Percentiles rank a stretch among this genome's conserved stretches.
These are phyloP conservation scores for Hippasteria phrygiana DNA, from an alignment of 53 echinoderm and acorn worm genomes.

Conservation along the genomic window DNA sequence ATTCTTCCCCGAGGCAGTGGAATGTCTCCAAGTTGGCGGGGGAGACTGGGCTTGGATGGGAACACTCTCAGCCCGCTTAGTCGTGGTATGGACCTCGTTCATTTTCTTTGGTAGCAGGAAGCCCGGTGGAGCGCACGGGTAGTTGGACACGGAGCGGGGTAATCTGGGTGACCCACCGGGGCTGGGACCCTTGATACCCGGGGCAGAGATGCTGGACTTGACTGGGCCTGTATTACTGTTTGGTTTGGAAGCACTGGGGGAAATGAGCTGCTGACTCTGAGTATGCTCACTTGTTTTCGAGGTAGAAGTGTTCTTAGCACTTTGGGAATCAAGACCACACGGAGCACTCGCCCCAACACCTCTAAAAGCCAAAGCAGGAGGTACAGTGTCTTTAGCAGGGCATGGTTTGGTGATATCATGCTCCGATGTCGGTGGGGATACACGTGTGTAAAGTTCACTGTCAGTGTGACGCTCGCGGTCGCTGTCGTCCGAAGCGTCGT, in stretches of 20 bases:
- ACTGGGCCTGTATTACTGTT: neutral
- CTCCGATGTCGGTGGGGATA: slow-evolving; percentile 14
- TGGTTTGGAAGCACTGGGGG: slow-evolving; percentile 39
- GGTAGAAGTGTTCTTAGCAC: slow-evolving; percentile 48
- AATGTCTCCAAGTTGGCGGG: slow-evolving; percentile 62
- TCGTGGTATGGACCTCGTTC: slow-evolving; percentile 57
- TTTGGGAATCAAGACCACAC: slow-evolving; percentile 56
- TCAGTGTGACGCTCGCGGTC: slow-evolving; percentile 86
- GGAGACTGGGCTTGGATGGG: slow-evolving; percentile 45
- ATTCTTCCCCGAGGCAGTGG: slow-evolving; percentile 64
- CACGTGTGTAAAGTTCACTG: slow-evolving; percentile 66
- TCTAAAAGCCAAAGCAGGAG: slow-evolving; percentile 27
- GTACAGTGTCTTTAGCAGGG: slow-evolving; percentile 30
- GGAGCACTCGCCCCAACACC: slow-evolving; percentile 55
- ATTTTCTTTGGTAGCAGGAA: slow-evolving; percentile 92
- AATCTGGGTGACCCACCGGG: slow-evolving; percentile 41
- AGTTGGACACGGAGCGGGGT: slow-evolving; percentile 64
- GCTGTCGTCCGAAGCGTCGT: slow-evolving; percentile 79
- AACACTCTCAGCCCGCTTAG: slow-evolving; percentile 65
- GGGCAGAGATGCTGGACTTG: slow-evolving; percentile 22
- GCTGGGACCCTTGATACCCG: slow-evolving; percentile 16
- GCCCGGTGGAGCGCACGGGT: slow-evolving; percentile 85
- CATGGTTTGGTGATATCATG: slow-evolving; percentile 20
- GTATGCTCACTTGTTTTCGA: slow-evolving; percentile 30
- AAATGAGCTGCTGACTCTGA: slow-evolving; percentile 43